Evolutionary conservation across 2,113 vertebrate genomes (phyloP).

Genomic region (Pachycephala philippinensis): DNA sequence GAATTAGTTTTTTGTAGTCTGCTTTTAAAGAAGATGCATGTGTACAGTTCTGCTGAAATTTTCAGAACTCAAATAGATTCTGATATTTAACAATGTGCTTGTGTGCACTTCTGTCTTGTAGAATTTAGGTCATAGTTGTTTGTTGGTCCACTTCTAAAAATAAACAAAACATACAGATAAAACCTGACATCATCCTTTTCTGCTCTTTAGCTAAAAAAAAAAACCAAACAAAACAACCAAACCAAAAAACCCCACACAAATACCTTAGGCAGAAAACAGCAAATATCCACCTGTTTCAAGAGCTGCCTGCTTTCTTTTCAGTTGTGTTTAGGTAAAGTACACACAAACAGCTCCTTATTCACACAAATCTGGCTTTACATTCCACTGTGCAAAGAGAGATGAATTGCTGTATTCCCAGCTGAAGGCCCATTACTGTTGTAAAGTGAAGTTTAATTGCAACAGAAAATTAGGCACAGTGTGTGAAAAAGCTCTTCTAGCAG

Average conservation of each 20-base stretch:
- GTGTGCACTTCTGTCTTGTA: slow-evolving; percentile 20
- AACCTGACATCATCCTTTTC: background rate
- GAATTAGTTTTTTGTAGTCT: background rate
- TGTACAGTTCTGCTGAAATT: slow-evolving; percentile 22
- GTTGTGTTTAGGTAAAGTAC: background rate
- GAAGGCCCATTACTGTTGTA: background rate
- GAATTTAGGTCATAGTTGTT: slow-evolving; percentile 52
- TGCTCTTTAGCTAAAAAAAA: background rate
- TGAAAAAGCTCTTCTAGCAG: background rate
- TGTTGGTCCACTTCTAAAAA: slow-evolving; percentile 28
- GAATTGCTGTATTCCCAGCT: background rate
- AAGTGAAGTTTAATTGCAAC: background rate
- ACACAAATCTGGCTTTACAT: background rate
- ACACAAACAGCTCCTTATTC: background rate
- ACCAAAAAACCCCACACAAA: background rate
- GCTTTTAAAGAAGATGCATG: slow-evolving; percentile 4
- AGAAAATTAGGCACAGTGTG: background rate
- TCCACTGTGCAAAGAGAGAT: background rate
- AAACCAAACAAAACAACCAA: background rate
- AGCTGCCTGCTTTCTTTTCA: background rate
- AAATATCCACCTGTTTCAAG: background rate
- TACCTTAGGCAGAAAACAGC: background rate
- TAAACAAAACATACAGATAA: slow-evolving; percentile 19
- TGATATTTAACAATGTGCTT: background rate
- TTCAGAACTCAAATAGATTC: background rate